Percentiles rank a stretch among this genome's conserved stretches.
These are phyloP conservation scores for Mesitornis unicolor DNA, from an alignment of 2,113 vertebrate genomes.

Conservation along the genomic window DNA sequence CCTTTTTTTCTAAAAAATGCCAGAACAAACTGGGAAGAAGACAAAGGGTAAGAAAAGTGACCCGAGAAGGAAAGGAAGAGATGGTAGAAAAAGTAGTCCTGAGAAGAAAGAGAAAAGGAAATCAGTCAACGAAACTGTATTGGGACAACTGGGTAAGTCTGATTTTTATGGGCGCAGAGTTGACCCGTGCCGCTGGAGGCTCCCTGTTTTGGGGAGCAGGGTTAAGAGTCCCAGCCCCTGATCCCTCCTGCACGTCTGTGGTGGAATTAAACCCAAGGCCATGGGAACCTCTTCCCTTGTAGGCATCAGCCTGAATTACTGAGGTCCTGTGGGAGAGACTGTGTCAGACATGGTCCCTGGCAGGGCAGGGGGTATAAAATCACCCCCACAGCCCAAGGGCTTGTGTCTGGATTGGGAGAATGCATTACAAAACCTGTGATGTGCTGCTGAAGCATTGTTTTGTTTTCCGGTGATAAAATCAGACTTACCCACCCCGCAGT, in stretches of 20 bases:
- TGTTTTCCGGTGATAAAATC: neutral
- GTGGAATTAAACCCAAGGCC: neutral
- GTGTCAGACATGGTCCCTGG: rapidly evolving
- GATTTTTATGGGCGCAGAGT: neutral
- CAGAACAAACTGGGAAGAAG: conserved; percentile 86
- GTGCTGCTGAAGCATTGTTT: neutral
- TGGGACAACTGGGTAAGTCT: conserved; percentile 90
- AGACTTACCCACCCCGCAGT: neutral
- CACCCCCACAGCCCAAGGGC: neutral
- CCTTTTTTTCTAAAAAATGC: conserved; percentile 39
- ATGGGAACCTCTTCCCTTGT: neutral
- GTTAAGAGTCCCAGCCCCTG: neutral
- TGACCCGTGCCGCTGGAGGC: neutral
- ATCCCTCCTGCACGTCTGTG: neutral
- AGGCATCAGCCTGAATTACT: neutral
- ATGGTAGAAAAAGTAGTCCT: conserved; percentile 84
- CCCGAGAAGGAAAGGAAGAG: conserved; percentile 84
- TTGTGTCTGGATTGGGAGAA: neutral
- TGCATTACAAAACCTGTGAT: neutral
- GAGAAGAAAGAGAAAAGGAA: conserved; percentile 93
- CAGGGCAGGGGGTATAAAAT: neutral
- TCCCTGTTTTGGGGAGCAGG: neutral
- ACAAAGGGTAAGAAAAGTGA: conserved; percentile 86
- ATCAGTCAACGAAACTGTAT: conserved; percentile 85
- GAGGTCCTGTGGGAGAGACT: neutral